Evolutionary conservation across 2,888 invertebrate genomes (phyloP).

Genomic region (Octonoba sinensis): DNA sequence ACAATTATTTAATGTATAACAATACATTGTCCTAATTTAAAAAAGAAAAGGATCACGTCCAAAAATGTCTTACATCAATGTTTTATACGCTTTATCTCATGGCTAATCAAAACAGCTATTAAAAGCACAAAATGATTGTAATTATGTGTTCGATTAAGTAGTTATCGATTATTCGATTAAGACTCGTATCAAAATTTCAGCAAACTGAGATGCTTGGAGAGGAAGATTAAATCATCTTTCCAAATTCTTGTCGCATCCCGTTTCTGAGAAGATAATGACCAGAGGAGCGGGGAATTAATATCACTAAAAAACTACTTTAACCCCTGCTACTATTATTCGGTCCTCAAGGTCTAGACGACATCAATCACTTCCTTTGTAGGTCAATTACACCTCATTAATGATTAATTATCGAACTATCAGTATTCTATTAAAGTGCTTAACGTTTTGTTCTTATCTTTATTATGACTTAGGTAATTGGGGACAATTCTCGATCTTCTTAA

Average conservation of each 20-base stretch:
- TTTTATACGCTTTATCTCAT: too few relatives aligned
- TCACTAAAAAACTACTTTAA: neutral
- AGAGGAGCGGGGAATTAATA: constrained; percentile 4
- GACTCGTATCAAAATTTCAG: too few relatives aligned
- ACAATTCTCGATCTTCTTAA: neutral
- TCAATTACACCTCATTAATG: constrained; percentile 61
- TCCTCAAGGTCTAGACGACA: constrained; percentile 29
- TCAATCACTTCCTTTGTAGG: constrained; percentile 48
- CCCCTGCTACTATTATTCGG: neutral
- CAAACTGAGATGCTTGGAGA: too few relatives aligned
- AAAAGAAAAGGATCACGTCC: too few relatives aligned
- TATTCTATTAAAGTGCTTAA: constrained; percentile 55
- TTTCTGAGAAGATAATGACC: neutral
- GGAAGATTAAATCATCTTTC: constrained; percentile 1
- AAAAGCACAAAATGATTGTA: too few relatives aligned
- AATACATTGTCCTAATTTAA: too few relatives aligned
- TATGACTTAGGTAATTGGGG: constrained; percentile 31
- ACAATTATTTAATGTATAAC: too few relatives aligned
- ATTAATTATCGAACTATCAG: constrained; percentile 56
- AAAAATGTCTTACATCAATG: too few relatives aligned
- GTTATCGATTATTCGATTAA: too few relatives aligned
- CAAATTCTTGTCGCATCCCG: constrained; percentile 4
- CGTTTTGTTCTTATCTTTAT: constrained; percentile 34
- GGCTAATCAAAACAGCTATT: too few relatives aligned
- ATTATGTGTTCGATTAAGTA: too few relatives aligned